These are phyloP conservation scores for Thinocorus orbignyianus DNA, from an alignment of 2,113 vertebrate species.

Conservation along the genomic window DNA sequence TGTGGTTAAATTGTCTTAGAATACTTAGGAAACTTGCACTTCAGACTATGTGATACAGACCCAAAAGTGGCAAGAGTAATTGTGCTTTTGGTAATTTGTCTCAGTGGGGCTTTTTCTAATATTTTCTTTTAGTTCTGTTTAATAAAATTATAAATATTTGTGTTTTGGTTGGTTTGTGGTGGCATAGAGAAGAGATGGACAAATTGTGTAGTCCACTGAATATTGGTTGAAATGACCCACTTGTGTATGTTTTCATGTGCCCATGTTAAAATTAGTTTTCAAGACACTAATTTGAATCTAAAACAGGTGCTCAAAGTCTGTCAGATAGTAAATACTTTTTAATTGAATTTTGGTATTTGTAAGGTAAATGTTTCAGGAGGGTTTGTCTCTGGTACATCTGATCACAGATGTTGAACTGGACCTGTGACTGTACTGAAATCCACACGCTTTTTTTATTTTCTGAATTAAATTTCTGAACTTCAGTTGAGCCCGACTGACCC, in stretches of 20 bases:
- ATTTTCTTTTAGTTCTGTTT: not conserved
- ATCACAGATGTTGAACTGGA: not conserved
- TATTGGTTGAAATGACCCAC: not conserved
- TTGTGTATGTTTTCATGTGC: not conserved
- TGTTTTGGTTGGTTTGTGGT: not conserved
- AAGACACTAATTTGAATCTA: not conserved
- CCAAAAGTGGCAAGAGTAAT: not conserved
- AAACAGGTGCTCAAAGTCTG: not conserved
- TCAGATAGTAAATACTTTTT: not conserved
- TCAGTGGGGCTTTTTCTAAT: not conserved
- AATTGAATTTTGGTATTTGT: not conserved
- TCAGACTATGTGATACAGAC: not conserved
- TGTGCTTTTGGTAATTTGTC: not conserved
- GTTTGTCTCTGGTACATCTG: not conserved
- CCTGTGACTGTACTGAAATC: not conserved
- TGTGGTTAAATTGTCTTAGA: not conserved
- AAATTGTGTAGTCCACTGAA: not conserved
- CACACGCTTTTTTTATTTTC: not conserved
- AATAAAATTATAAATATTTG: not conserved
- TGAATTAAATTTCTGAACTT: not conserved
- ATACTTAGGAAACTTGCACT: not conserved
- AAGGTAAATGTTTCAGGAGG: not conserved
- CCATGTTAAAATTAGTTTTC: not conserved
- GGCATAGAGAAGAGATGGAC: not conserved
- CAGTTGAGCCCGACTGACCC: not conserved